Percentiles rank a stretch among this genome's conserved stretches.
These are phyloP conservation scores for Pheosia gnoma DNA, from an alignment of 2,888 invertebrate species.

Conservation along the genomic window DNA sequence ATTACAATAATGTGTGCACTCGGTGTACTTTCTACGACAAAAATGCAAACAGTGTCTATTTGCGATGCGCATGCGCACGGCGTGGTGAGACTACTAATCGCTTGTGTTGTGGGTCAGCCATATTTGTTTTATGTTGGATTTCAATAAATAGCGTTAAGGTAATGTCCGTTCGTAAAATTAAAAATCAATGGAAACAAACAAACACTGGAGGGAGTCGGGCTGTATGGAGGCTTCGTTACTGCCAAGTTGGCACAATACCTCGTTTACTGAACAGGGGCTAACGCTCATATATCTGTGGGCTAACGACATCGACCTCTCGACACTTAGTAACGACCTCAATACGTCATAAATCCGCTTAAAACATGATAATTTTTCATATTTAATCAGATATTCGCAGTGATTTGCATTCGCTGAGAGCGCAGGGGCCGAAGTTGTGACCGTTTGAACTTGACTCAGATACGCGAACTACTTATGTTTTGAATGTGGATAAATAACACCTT, in stretches of 20 bases:
- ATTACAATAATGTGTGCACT: neutral
- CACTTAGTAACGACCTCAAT: neutral
- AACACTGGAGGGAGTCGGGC: no score
- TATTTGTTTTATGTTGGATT: neutral
- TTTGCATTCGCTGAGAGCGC: neutral
- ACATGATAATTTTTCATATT: conserved; percentile 2
- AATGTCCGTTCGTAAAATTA: no score
- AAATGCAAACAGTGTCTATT: conserved; percentile 4
- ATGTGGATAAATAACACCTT: neutral
- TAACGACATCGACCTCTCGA: no score
- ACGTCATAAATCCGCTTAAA: neutral
- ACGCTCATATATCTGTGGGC: no score
- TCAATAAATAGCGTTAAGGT: no score
- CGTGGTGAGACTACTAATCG: conserved; percentile 3
- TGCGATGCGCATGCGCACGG: neutral
- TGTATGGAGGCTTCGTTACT: no score
- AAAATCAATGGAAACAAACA: no score
- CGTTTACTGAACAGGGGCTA: no score
- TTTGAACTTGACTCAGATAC: conserved; percentile 7
- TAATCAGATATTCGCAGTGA: conserved; percentile 4
- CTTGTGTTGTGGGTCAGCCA: neutral
- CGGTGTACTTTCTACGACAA: conserved; percentile 11
- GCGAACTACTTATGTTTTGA: neutral
- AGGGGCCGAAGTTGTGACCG: conserved; percentile 1
- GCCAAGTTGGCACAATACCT: no score